Evolutionary conservation across 2,797 vertebrate species (phyloP), one percentile per base, ranked within the genome.

Genomic region (Lepus oiostolus): DNA sequence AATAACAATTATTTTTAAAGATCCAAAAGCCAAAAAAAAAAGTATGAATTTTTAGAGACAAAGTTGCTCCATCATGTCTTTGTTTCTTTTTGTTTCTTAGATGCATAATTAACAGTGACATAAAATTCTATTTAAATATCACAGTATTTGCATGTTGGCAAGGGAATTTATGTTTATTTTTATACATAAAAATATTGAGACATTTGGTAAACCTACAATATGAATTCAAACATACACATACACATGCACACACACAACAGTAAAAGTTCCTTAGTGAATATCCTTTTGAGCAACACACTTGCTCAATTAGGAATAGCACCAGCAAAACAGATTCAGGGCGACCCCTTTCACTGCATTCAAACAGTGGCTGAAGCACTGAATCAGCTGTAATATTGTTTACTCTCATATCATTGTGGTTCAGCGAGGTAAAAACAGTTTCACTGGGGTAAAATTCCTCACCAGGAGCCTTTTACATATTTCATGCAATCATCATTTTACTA

Each of bases 161-260:
- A 35, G 28, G 22, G n/a, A 52, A 62, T 58, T 32, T 79, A 79
- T 80, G 50, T 32, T 93, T 88, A 93, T 81, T 85, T 91, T 93
- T 94, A 92, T 62, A 70, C 4, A 67, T 3, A 35, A 91, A 94
- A 90, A 93, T 14, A 1, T 14, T 80, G 42, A 88, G n/a, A 4
- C 54, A 91, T 90, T 95, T 93, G 67, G 35, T 38, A 93, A 92
- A 74, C 50, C 50, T 93, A 8, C 77, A 86, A 47, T 83, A 38
- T 35, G 16, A 16, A 86, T 86, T 62, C 30, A 84, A 30, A 60
- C 13, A 28, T 26, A 52, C 52, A 52, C 16, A 38, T 16, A 65
- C 32, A 62, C 8, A 63, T 60, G 35, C 3, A 26, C 5, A 74
- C 30, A 47, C 47, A n/a, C 28, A 7, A 62, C 2, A 19, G 7